Conservation (phyloP, 2,797 vertebrate species). For the Pempheris klunzingeri region DNA sequence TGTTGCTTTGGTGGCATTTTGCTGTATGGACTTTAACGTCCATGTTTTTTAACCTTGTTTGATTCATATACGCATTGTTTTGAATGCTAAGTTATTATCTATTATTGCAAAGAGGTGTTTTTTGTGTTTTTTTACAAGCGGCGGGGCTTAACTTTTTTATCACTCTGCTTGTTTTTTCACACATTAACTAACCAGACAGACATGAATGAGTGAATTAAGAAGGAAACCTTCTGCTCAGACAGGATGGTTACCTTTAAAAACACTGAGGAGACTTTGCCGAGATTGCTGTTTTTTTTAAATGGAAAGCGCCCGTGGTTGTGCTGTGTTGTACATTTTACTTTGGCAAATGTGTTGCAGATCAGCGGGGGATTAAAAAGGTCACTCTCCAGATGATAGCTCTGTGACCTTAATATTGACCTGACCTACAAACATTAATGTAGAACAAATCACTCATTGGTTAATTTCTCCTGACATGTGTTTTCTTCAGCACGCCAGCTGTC, state of each 20-base stretch:
- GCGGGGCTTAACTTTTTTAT: slow-evolving; percentile 74
- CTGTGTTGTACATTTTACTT: slow-evolving; percentile 67
- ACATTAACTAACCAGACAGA: slow-evolving; percentile 53
- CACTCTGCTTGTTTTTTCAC: slow-evolving; percentile 63
- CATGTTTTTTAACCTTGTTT: slow-evolving; percentile 81
- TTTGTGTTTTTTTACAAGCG: slow-evolving; percentile 59
- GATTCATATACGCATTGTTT: slow-evolving; percentile 83
- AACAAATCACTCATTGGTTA: slow-evolving; percentile 61
- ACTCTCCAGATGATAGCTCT: slow-evolving; percentile 48
- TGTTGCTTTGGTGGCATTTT: slow-evolving; percentile 79
- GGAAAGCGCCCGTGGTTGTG: slow-evolving; percentile 53
- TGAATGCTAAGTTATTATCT: slow-evolving; percentile 86
- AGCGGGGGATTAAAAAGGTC: slow-evolving; percentile 68
- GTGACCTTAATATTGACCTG: slow-evolving; percentile 73
- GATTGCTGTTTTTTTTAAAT: slow-evolving; percentile 21
- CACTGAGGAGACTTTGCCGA: slow-evolving; percentile 37
- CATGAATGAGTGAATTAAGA: slow-evolving; percentile 56
- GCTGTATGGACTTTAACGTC: slow-evolving; percentile 73
- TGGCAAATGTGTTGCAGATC: slow-evolving; percentile 65
- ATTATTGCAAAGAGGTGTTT: slow-evolving; percentile 64
- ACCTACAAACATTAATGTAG: slow-evolving; percentile 67
- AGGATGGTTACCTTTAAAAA: slow-evolving; percentile 45
- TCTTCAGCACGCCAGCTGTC: slow-evolving; percentile 65
- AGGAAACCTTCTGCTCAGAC: slow-evolving; percentile 48
- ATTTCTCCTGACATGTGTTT: slow-evolving; percentile 71